Evolutionary conservation across 1,140 invertebrate species (phyloP).

Genomic region (Cyrtorhinus lividipennis): DNA sequence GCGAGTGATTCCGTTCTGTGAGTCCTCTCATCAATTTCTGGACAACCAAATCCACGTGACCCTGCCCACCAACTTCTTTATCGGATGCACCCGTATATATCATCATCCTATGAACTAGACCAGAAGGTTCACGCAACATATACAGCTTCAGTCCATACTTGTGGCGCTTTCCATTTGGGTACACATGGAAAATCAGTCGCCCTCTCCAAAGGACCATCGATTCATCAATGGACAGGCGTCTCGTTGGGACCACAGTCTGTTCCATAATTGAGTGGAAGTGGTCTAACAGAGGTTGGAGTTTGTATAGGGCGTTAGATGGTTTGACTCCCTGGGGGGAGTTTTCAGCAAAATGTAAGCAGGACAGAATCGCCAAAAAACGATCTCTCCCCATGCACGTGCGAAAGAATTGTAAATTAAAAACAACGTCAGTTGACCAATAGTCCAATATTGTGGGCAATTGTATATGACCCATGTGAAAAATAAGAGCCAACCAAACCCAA

Average conservation of each 20-base stretch:
- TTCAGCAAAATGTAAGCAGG: not conserved
- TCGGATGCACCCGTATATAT: constrained; percentile 16
- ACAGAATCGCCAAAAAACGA: constrained; percentile 5
- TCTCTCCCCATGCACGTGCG: constrained; percentile 10
- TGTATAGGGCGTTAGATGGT: not conserved
- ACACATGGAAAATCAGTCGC: constrained; percentile 28
- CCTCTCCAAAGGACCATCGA: constrained; percentile 27
- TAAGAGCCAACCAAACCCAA: not conserved
- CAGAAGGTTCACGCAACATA: constrained; percentile 24
- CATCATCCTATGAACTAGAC: constrained; percentile 12
- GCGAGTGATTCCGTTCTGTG: constrained; percentile 16
- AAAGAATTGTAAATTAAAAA: constrained; percentile 7
- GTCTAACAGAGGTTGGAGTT: constrained; percentile 10
- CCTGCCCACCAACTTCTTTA: constrained; percentile 1
- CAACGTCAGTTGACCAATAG: constrained; percentile 15
- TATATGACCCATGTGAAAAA: constrained; percentile 16
- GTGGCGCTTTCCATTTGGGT: constrained; percentile 28
- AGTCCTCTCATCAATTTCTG: constrained; percentile 14
- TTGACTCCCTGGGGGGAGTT: not conserved
- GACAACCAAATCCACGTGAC: constrained; percentile 18
- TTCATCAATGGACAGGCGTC: constrained; percentile 25
- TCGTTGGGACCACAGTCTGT: constrained; percentile 14
- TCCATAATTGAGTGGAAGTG: constrained; percentile 8
- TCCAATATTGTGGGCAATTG: constrained; percentile 3
- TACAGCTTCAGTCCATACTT: constrained; percentile 29